phyloP scores from a whole-genome alignment of 2,797 vertebrate species.

The Carcharodon carcharias region DNA sequence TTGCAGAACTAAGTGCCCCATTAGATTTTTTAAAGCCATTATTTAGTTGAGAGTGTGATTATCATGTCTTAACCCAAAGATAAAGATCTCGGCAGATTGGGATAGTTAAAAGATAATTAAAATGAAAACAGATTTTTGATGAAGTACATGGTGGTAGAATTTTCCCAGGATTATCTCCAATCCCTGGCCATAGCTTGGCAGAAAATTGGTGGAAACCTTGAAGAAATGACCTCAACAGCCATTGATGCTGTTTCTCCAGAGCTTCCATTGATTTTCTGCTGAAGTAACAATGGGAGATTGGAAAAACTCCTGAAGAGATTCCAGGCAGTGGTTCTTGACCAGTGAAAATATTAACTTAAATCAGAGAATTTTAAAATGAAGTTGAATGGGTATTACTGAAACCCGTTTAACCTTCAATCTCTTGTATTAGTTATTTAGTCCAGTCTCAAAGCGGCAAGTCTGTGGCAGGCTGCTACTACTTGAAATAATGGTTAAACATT shows the following conservation, averaged over 20 bases:
- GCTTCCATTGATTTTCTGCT: not conserved
- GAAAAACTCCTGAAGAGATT: not conserved
- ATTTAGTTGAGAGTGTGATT: not conserved
- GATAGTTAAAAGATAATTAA: not conserved
- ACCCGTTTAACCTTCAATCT: not conserved
- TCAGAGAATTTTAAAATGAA: not conserved
- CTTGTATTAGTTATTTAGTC: not conserved
- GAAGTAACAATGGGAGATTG: not conserved
- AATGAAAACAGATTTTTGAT: not conserved
- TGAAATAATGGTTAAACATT: not conserved
- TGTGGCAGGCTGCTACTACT: not conserved
- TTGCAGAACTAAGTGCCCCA: not conserved
- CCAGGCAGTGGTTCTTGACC: not conserved
- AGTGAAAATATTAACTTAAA: not conserved
- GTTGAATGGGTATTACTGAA: not conserved
- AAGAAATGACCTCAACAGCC: not conserved
- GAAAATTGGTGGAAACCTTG: not conserved
- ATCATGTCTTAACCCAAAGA: not conserved
- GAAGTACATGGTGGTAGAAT: not conserved
- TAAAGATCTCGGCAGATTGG: not conserved
- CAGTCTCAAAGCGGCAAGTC: not conserved
- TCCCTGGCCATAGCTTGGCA: not conserved
- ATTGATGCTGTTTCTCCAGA: not conserved
- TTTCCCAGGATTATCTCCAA: not conserved
- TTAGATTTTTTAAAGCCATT: not conserved